Conservation (phyloP, 2,888 invertebrate genomes). For the Ashinkailepas kermadecensis region DNA sequence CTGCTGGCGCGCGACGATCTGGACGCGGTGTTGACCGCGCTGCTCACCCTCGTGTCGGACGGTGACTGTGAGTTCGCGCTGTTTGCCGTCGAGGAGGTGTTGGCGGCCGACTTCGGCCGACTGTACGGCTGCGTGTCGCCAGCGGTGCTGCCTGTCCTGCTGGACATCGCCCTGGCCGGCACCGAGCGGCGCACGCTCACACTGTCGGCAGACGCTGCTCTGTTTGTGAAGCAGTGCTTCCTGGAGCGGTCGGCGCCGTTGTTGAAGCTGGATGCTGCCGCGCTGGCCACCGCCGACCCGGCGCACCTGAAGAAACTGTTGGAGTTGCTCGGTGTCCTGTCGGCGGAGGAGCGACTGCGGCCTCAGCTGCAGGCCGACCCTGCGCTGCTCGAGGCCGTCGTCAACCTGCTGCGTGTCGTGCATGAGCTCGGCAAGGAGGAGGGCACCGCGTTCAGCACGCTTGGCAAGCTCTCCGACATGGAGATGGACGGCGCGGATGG, state of each 20-base stretch:
- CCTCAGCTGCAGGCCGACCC: not conserved
- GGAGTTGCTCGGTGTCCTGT: not conserved
- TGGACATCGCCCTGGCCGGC: not conserved
- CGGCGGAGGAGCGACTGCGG: not conserved
- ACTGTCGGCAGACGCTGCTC: constrained; percentile 44
- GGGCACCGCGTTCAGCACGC: constrained; percentile 15
- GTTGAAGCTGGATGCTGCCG: constrained; percentile 87
- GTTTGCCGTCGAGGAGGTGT: not conserved
- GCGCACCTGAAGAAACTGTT: not conserved
- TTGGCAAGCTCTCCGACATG: not conserved
- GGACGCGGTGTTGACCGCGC: not conserved
- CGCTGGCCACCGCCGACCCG: constrained; percentile 77
- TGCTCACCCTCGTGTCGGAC: not conserved
- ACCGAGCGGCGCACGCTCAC: not conserved
- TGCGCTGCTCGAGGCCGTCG: not conserved
- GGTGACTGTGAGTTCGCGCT: not conserved
- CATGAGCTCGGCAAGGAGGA: not conserved
- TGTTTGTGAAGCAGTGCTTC: constrained; percentile 88
- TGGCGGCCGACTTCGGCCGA: not conserved
- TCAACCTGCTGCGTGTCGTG: not conserved
- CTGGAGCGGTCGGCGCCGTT: constrained; percentile 75
- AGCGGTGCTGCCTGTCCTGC: not conserved
- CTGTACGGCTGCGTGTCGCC: not conserved
- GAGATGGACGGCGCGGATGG: not conserved
- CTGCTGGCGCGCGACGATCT: not conserved